Base-by-base conservation (phyloP, 2,113 vertebrate genomes). In the Dipodomys spectabilis region DNA sequence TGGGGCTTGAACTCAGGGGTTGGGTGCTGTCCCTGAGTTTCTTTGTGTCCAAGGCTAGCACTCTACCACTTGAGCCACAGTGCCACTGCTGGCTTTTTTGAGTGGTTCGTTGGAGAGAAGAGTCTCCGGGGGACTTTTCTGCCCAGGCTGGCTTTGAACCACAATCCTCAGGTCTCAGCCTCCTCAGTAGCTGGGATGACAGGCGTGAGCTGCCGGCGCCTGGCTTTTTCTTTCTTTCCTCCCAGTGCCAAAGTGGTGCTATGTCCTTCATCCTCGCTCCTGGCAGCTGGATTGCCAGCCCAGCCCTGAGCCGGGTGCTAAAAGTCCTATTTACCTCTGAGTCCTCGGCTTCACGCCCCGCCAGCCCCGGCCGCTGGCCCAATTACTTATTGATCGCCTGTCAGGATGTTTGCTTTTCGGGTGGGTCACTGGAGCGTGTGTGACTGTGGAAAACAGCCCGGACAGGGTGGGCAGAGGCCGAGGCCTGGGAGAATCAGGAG, bases 381-480 rank as follows among this genome's bases (percentile, higher is more conserved):
- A 97, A 97, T 97, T 98, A 96, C 96, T 97, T 98, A 97, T 97
- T 93, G 98, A 98, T 98, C 45, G 23, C 83, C 95, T 96, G 96
- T 96, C 97, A 97, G 98, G 96, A 96, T 96, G 95, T 97, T 97
- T 98, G 96, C 97, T 95, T 97, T 97, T 96, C 96, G 97, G 96
- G 97, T 94, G 96, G 97, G 97, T 92, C 27, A 65, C 75, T 97
- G 96, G 96, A 95, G 96, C 82, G 12, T 93, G 94, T 91, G 88
- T 93, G 93, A 79, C 91, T 92, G n/a, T 81, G 85, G 94, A 75
- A 57, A 95, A 90, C 74, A 88, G 93, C 88, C 86, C 32, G 62
- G n/a, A 74, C 44, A 73, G 62, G 68, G 78, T 3, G 64, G 86
- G 44, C 35, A 39, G 62, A 82, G 77, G 32, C 62, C 3, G 30